Base-by-base conservation (phyloP, 2,888 invertebrate genomes). In the Hemistola chrysoprasaria region DNA sequence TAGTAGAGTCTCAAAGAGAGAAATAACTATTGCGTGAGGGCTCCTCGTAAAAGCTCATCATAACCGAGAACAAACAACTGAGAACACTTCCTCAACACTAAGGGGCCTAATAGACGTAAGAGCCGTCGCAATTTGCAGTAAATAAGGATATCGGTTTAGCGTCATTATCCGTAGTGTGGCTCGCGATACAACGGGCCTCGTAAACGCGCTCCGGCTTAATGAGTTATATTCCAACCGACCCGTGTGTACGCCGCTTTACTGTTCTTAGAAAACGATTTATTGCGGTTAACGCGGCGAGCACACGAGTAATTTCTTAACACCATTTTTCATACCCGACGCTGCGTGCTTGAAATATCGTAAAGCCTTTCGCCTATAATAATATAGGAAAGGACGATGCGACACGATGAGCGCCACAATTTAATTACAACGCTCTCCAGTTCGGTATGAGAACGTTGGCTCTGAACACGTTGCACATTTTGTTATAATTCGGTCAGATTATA, bases 111-210 rank as follows among this genome's bases (percentile, higher is more conserved):
- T 49, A 58, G 56, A 63, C 58, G 59, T 57, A 61, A 60, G 57
- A 61, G 59, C 63, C 67, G 55, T 60, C 75, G 75, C 81, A 83
- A 86, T 86, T 83, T 84, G 85, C 84, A 84, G 83, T 86, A 86
- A 86, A 86, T 84, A 86, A 83, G 86, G 83, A 78, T 82, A 85
- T 86, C 78, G 85, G 83, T 77, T 76, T 73, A 79, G 77, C 76
- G 74, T 78, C 80, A 83, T 86, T 85, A 85, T 80, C 75, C 73
- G 4, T 62, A 53, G 52, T 50, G 41, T 59, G 56, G 59, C 55
- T 43, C 56, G 62, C 68, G 65, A 66, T 69, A 70, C 62, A 63
- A 59, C 63, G 60, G 62, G 55, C 61, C 65, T 69, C 67, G 68
- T 73, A 69, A 72, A 72, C 64, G 62, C 62, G 64, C 63, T 59